Conservation (phyloP, 2,113 vertebrate genomes). For the Emydocephalus ijimae region DNA sequence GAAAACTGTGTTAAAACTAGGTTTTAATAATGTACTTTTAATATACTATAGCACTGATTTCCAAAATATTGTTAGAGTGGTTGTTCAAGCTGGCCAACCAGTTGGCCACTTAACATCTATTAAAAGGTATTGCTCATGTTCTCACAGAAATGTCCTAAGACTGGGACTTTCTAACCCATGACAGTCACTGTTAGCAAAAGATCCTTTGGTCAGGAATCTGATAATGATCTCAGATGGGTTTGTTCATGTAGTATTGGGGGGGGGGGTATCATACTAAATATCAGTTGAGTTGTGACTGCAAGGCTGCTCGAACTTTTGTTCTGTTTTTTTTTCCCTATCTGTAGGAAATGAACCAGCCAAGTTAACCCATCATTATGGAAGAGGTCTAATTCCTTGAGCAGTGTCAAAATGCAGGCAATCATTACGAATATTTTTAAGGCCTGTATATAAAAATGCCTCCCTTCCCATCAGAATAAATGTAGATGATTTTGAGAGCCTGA, state of each 20-base stretch:
- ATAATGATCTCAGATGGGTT: not conserved
- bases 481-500: not conserved
- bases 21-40: not conserved
- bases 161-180: not conserved
- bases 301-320: not conserved
- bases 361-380: not conserved
- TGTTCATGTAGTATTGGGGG: not conserved
- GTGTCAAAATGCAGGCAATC: not conserved
- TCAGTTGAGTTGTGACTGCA: not conserved
- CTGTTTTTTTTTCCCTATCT: not conserved
- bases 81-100: not conserved
- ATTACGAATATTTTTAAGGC: not conserved
- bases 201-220: not conserved
- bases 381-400: not conserved
- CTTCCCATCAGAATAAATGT: not conserved
- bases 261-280: not conserved
- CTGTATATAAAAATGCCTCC: not conserved
- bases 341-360: not conserved
- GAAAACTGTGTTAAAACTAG: not conserved
- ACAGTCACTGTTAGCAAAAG: not conserved
- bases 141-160: not conserved
- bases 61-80: not conserved
- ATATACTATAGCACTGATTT: not conserved
- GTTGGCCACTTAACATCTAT: not conserved
- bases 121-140: not conserved